Percentiles rank a stretch among this genome's conserved stretches.
phyloP scores from a whole-genome alignment of 2,113 vertebrate species.

The Cinclus mexicanus region DNA sequence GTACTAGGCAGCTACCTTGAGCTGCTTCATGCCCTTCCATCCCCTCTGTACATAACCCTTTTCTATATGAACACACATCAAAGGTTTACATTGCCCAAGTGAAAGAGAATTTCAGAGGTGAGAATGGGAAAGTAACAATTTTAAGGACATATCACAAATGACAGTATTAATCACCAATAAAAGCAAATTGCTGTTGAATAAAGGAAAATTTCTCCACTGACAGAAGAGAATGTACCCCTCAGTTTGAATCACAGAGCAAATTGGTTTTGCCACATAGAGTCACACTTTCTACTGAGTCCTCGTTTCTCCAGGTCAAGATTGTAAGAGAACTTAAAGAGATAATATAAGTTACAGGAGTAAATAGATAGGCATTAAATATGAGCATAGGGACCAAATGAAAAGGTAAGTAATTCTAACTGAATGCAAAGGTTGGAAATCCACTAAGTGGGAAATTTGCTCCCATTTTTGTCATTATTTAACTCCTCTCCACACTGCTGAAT shows the following conservation, averaged over 20 bases:
- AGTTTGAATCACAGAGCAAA: background rate
- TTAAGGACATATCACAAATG: background rate
- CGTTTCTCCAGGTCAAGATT: background rate
- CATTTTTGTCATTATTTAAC: background rate
- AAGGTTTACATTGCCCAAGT: background rate
- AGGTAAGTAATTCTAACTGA: background rate
- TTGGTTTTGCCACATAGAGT: background rate
- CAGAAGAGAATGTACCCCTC: background rate
- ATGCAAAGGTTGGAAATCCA: background rate
- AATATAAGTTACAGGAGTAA: background rate
- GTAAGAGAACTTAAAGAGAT: background rate
- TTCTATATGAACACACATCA: background rate
- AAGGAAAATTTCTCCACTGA: background rate
- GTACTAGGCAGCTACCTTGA: background rate
- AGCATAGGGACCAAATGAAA: background rate
- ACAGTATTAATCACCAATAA: background rate
- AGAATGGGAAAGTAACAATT: background rate
- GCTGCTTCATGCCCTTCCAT: background rate
- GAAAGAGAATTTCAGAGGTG: background rate
- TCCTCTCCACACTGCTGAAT: background rate
- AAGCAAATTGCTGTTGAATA: background rate
- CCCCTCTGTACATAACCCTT: background rate
- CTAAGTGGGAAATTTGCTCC: background rate
- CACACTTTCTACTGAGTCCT: background rate
- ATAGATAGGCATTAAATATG: background rate